Evolutionary conservation across 2,888 invertebrate genomes (phyloP).

Genomic region (Monochamus alternatus): DNA sequence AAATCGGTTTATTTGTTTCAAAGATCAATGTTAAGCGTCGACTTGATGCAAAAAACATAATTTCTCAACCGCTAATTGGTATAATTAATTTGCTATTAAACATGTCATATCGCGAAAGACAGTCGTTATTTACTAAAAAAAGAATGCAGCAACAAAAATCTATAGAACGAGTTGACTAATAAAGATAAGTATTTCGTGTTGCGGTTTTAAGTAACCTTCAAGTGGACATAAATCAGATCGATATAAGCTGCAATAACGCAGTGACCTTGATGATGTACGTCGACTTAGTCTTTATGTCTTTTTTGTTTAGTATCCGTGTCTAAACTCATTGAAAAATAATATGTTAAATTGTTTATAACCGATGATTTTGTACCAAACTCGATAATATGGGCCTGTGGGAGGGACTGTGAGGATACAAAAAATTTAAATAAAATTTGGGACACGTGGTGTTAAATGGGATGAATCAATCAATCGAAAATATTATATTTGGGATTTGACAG

Average conservation of each 20-base stretch:
- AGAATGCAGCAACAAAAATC: constrained; percentile 8
- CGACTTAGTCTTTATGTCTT: too few relatives aligned
- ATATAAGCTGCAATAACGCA: background rate
- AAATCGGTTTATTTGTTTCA: background rate
- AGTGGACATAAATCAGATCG: constrained; percentile 1
- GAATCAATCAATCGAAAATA: too few relatives aligned
- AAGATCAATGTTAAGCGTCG: constrained; percentile 2
- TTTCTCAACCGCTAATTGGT: constrained; percentile 47
- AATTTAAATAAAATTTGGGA: too few relatives aligned
- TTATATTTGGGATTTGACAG: too few relatives aligned
- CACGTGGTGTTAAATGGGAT: too few relatives aligned
- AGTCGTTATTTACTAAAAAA: constrained; percentile 10
- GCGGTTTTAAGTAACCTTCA: constrained; percentile 1
- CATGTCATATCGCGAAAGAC: constrained; percentile 30
- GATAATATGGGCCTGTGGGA: too few relatives aligned
- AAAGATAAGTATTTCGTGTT: constrained; percentile 4
- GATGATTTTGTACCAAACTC: too few relatives aligned
- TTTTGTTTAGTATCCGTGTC: too few relatives aligned
- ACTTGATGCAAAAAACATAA: constrained; percentile 14
- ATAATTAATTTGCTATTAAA: constrained; percentile 52
- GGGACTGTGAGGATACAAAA: too few relatives aligned
- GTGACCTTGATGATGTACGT: background rate
- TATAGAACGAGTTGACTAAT: background rate
- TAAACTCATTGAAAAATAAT: too few relatives aligned
- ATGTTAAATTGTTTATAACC: too few relatives aligned